Evolutionary conservation across 1,140 invertebrate species (phyloP).

Genomic region (Tetraneura akinire): DNA sequence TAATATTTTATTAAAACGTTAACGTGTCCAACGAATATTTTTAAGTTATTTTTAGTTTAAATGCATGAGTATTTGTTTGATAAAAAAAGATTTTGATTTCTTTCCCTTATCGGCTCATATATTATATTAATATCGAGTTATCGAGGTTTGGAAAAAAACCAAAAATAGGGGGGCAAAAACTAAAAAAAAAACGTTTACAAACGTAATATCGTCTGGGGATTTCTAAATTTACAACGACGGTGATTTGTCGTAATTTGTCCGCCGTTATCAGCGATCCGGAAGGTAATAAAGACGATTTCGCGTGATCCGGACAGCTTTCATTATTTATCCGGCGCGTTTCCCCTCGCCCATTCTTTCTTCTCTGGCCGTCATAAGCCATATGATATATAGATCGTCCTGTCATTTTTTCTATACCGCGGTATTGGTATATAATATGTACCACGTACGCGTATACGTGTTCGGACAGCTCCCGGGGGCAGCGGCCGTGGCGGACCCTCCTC

Average conservation of each 20-base stretch:
- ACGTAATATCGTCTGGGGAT: neutral
- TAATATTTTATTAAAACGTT: too few relatives aligned
- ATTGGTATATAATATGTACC: too few relatives aligned
- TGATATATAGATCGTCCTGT: neutral
- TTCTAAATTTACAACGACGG: constrained; percentile 13
- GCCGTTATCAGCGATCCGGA: constrained; percentile 16
- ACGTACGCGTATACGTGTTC: too few relatives aligned
- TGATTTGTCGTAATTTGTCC: constrained; percentile 36
- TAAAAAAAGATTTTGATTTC: too few relatives aligned
- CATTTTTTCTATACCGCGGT: neutral
- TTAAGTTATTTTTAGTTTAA: too few relatives aligned
- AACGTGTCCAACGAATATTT: too few relatives aligned
- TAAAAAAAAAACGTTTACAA: neutral
- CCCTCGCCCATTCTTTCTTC: neutral
- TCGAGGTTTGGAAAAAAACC: neutral
- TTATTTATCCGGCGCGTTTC: constrained; percentile 14
- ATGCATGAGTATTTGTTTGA: too few relatives aligned
- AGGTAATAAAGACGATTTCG: constrained; percentile 40
- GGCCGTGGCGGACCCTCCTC: neutral
- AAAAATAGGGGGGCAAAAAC: neutral
- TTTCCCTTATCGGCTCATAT: too few relatives aligned
- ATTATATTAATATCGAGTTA: too few relatives aligned
- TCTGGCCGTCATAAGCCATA: neutral
- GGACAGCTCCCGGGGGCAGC: too few relatives aligned
- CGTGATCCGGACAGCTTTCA: constrained; percentile 32